A percentile compares a stretch with the other conserved stretches of the same genome.
phyloP scores from a whole-genome alignment of 2,113 vertebrate genomes.

The Ciconia maguari region DNA sequence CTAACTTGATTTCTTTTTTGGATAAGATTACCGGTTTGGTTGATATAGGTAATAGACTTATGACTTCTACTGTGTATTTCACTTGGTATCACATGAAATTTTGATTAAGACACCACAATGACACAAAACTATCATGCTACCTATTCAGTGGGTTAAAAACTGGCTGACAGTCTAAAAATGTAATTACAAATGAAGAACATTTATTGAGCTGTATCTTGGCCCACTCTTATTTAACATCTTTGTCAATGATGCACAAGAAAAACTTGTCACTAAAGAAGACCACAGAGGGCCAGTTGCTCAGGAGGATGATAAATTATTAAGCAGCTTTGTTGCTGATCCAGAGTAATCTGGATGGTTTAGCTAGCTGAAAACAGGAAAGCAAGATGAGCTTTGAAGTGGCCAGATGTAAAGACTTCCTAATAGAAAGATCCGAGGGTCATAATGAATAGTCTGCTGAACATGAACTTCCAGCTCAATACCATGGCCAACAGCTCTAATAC shows the following conservation, averaged over 20 bases:
- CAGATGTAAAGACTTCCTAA: background rate
- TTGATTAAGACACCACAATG: background rate
- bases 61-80: background rate
- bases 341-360: background rate
- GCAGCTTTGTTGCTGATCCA: background rate
- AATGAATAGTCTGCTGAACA: background rate
- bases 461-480: background rate
- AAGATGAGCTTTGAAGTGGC: background rate
- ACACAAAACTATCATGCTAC: background rate
- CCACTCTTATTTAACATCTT: background rate
- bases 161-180: background rate
- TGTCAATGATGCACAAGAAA: background rate
- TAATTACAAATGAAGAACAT: background rate
- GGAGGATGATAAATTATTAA: background rate
- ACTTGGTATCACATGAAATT: background rate
- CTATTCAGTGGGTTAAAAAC: background rate
- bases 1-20: conserved; percentile 47
- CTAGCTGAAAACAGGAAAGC: background rate
- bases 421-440: background rate
- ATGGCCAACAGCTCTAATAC: background rate
- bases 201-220: background rate
- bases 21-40: conserved; percentile 53
- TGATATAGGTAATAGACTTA: conserved; percentile 21
- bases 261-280: background rate
- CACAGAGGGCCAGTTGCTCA: background rate